Base-by-base conservation (phyloP, 2,888 invertebrate genomes). In the Perithous albicinctus region DNA sequence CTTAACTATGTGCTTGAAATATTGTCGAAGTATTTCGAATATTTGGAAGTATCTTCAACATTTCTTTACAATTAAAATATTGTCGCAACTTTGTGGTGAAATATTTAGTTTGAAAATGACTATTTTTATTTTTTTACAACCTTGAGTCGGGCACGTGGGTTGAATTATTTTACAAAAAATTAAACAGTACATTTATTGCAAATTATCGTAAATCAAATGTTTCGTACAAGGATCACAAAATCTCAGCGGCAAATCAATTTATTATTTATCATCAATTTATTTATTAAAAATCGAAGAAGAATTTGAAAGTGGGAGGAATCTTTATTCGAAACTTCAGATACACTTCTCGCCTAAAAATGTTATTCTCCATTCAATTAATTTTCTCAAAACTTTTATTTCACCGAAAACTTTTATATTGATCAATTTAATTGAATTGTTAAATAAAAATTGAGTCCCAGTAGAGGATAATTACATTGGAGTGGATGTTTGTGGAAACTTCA, bases 361-460 rank as follows among this genome's bases (percentile, higher is more conserved):
- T 12, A 18, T 48, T 48, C 0, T 7, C 8, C 4, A n/a, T 54
- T 26, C 6, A n/a, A 54, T 54, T 26, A 54, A n/a, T n/a, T 12
- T 29, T 20, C 3, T 10, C 18, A 48, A 48, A 29, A 54, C 20
- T 35, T 15, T n/a, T 12, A 18, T 18, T 32, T 41, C 10, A 23
- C 29, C 2, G 29, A 15, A 41, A 41, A 70, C 41, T 59, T 48
- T 43, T 41, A 48, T 70, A 66, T 78, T 75, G 74, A 70, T 70
- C 41, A 78, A 75, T 38, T 64, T 74, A 69, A 78, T 81, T 75
- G 74, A 82, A 75, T 70, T 43, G 56, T 78, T 51, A 56, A 18
- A 70, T 38, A 74, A 70, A n/a, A 74, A 82, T 78, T 75, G 78
- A 75, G 78, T 48, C 32, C 64, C 59, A 15, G 70, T 70, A 6